Percentiles rank a stretch among this genome's conserved stretches.
These are phyloP conservation scores for Baryphthengus martii DNA, from an alignment of 2,113 vertebrate genomes.

Conservation along the genomic window DNA sequence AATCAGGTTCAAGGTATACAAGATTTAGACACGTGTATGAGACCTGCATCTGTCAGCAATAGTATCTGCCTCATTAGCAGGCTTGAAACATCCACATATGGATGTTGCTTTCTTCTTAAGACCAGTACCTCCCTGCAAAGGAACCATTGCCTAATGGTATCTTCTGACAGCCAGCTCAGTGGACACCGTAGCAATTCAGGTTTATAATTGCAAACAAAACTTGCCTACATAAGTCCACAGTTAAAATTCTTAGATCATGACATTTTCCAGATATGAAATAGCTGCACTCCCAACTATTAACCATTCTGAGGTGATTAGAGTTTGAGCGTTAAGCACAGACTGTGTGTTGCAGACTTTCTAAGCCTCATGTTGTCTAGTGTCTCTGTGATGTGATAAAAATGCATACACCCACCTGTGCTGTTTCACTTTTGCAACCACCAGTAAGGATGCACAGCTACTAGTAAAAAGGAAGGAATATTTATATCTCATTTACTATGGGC, in stretches of 20 bases:
- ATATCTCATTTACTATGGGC: neutral
- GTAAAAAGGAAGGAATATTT: neutral
- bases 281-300: neutral
- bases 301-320: too few relatives aligned
- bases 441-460: neutral
- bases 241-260: neutral
- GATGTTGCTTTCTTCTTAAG: neutral
- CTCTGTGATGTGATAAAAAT: neutral
- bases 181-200: neutral
- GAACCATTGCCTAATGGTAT: neutral
- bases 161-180: neutral
- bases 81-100: neutral
- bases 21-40: fast-evolving
- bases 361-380: neutral
- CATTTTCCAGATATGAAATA: neutral
- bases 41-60: neutral
- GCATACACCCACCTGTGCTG: neutral
- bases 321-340: neutral
- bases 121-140: neutral
- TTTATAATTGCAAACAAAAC: neutral
- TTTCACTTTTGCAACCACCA: neutral
- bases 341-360: neutral
- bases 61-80: neutral
- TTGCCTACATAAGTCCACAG: neutral
- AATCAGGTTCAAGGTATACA: neutral